Conservation (phyloP, 2,797 vertebrate genomes). For the Enteromius argenteus region DNA sequence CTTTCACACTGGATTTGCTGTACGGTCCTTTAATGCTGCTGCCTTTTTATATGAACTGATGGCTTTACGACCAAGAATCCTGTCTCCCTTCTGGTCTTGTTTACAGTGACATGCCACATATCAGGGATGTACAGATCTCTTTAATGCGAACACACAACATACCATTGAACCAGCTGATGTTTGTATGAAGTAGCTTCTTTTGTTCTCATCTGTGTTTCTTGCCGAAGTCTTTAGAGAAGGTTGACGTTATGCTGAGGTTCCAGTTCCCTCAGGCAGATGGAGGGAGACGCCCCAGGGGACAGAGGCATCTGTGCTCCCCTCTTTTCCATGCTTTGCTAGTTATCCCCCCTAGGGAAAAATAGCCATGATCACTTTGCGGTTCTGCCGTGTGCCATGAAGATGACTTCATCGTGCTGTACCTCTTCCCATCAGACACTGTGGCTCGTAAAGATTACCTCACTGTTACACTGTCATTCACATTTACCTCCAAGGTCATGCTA, state of each 20-base stretch:
- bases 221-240: slow-evolving; percentile 22
- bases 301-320: slow-evolving; percentile 55
- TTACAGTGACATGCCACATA: slow-evolving; percentile 56
- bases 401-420: slow-evolving; percentile 50
- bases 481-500: slow-evolving; percentile 32
- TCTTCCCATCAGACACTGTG: slow-evolving; percentile 49
- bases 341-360: slow-evolving; percentile 18
- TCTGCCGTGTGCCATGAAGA: slow-evolving; percentile 48
- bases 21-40: slow-evolving; percentile 61
- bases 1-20: slow-evolving; percentile 64
- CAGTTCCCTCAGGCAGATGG: slow-evolving; percentile 54
- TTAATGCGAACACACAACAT: slow-evolving; percentile 47
- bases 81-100: slow-evolving; percentile 53
- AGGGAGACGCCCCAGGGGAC: slow-evolving; percentile 50
- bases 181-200: slow-evolving; percentile 58
- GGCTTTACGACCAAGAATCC: slow-evolving; percentile 60
- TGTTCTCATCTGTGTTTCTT: slow-evolving; percentile 5
- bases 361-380: slow-evolving; percentile 40
- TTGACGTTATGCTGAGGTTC: slow-evolving; percentile 33
- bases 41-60: slow-evolving; percentile 58
- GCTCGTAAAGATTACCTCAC: slow-evolving; percentile 52
- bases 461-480: slow-evolving; percentile 44
- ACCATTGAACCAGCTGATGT: slow-evolving; percentile 60
- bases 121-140: slow-evolving; percentile 61
- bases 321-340: slow-evolving; percentile 53